These are phyloP conservation scores for Acanthiza pusilla DNA, from an alignment of 2,797 vertebrate species.

Conservation along the genomic window DNA sequence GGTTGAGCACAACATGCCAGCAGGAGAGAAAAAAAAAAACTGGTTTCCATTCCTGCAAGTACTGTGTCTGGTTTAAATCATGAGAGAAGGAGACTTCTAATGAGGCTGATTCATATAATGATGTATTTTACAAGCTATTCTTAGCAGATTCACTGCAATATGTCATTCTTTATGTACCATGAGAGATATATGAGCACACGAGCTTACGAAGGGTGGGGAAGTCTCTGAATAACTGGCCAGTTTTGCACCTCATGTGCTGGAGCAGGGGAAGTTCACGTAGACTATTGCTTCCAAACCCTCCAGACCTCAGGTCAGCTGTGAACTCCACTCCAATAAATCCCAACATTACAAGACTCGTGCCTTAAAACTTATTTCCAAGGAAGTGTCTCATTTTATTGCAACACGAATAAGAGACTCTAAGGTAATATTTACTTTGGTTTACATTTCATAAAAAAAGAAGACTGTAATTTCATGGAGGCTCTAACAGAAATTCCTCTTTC, in stretches of 20 bases:
- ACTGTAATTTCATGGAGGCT: slow-evolving; percentile 60
- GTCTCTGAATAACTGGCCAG: slow-evolving; percentile 10
- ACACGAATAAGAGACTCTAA: slow-evolving; percentile 56
- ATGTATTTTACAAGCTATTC: slow-evolving; percentile 68
- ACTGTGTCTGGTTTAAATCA: slow-evolving; percentile 63
- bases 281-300: slow-evolving; percentile 24
- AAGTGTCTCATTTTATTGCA: slow-evolving; percentile 67
- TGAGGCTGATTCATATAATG: slow-evolving; percentile 66
- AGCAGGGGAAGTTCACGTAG: slow-evolving; percentile 22
- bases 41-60: slow-evolving; percentile 39
- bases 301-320: slow-evolving; percentile 42
- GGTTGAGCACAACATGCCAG: slow-evolving; percentile 17
- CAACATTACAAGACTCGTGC: slow-evolving; percentile 21
- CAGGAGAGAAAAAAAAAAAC: neutral
- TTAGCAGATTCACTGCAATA: slow-evolving; percentile 63
- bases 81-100: slow-evolving; percentile 49
- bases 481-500: slow-evolving; percentile 53
- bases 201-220: neutral
- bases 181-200: slow-evolving; percentile 12
- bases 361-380: slow-evolving; percentile 66
- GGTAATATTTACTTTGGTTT: slow-evolving; percentile 65
- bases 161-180: slow-evolving; percentile 49
- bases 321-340: slow-evolving; percentile 45
- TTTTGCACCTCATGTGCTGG: slow-evolving; percentile 42
- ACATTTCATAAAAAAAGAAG: slow-evolving; percentile 53